These are phyloP conservation scores for Periophthalmodon schlosseri DNA, from an alignment of 2,113 vertebrate genomes.

Conservation along the genomic window DNA sequence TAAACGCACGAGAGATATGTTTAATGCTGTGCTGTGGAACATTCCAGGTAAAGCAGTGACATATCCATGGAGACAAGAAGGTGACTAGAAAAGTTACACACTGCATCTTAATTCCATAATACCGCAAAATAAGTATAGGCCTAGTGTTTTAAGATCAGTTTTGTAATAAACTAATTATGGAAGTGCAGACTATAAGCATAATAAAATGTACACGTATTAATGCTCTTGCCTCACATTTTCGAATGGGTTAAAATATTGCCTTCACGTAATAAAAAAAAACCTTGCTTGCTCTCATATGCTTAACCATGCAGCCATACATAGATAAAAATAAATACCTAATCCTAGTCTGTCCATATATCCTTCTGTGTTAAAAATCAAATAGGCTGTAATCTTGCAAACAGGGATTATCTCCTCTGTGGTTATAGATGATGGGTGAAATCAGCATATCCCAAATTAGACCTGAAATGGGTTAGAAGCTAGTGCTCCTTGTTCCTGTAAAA, in stretches of 20 bases:
- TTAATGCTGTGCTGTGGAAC: not conserved
- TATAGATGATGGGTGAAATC: slow-evolving; percentile 35
- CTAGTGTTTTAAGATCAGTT: not conserved
- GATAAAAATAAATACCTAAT: not conserved
- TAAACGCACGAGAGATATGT: no score
- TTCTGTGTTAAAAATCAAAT: slow-evolving; percentile 35
- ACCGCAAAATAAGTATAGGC: no score
- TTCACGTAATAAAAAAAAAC: not conserved
- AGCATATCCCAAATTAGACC: slow-evolving; percentile 46
- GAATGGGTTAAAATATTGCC: not conserved
- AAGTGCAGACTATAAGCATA: no score
- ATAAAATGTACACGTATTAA: no score
- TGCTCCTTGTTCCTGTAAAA: slow-evolving; percentile 28
- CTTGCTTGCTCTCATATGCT: not conserved
- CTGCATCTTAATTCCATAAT: not conserved
- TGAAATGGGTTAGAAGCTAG: slow-evolving; percentile 41
- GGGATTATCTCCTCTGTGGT: slow-evolving; percentile 46
- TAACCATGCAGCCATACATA: not conserved
- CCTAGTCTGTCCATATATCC: not conserved
- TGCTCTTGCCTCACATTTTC: not conserved
- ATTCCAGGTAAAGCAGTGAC: not conserved
- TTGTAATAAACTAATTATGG: not conserved
- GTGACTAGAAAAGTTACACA: not conserved
- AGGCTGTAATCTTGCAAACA: slow-evolving; percentile 45
- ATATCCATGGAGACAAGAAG: not conserved